A percentile compares a stretch with the other conserved stretches of the same genome.
Conservation (phyloP, 2,797 vertebrate species). For the Triplophysa bombifrons region DNA sequence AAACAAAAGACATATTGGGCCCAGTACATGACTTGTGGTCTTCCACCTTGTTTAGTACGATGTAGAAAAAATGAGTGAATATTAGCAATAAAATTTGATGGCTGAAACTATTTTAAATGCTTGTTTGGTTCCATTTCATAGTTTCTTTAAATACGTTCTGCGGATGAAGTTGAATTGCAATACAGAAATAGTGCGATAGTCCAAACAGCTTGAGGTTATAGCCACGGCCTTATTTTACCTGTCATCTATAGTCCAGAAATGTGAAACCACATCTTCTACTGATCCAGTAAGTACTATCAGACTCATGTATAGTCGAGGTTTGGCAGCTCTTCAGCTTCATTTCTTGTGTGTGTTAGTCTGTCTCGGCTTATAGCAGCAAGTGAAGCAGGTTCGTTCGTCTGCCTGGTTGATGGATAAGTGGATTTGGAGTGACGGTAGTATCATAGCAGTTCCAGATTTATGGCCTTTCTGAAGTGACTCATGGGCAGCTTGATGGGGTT, state of each 20-base stretch:
- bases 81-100: conserved; percentile 23
- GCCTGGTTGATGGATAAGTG: conserved; percentile 69
- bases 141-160: conserved; percentile 21
- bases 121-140: conserved; percentile 1
- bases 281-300: conserved; percentile 44
- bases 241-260: conserved; percentile 21
- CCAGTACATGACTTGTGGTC: conserved; percentile 39
- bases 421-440: conserved; percentile 69
- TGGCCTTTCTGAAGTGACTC: conserved; percentile 72
- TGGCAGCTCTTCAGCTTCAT: conserved; percentile 34
- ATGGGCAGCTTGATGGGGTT: conserved; percentile 67
- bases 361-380: conserved; percentile 44
- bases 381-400: conserved; percentile 58
- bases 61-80: conserved; percentile 12
- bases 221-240: conserved; percentile 35
- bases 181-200: conserved; percentile 1
- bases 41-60: background rate
- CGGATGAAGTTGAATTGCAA: background rate
- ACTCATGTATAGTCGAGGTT: conserved; percentile 48
- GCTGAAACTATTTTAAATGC: conserved; percentile 46
- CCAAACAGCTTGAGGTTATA: conserved; percentile 38
- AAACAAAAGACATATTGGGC: conserved; percentile 32
- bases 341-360: conserved; percentile 14
- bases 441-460: conserved; percentile 73
- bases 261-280: conserved; percentile 31